A percentile compares a stretch with the other conserved stretches of the same genome.
Conservation (phyloP, 2,888 invertebrate species). For the Clanis bilineata region DNA sequence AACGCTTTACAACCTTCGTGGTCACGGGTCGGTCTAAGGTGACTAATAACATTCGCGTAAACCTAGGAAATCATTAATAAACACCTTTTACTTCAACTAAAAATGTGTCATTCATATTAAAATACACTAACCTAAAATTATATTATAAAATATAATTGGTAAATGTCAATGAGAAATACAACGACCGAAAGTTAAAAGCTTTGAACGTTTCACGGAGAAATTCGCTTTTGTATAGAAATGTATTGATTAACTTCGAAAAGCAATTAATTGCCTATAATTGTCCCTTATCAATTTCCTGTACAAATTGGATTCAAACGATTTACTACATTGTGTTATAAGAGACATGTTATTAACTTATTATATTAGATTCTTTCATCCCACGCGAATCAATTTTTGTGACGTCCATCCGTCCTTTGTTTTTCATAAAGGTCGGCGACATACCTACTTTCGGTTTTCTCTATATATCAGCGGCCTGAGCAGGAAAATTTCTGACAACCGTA, state of each 20-base stretch:
- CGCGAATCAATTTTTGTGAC: neutral
- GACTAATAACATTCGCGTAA: no score
- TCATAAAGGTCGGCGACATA: neutral
- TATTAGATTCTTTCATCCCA: neutral
- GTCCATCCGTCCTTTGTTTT: neutral
- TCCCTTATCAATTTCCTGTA: slow-evolving; percentile 19
- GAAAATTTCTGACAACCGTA: no score
- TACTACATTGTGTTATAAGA: slow-evolving; percentile 1
- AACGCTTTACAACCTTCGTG: no score
- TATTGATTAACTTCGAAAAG: slow-evolving; percentile 11
- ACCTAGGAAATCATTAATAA: no score
- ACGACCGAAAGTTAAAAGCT: neutral
- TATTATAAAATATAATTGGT: neutral
- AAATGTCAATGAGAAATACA: neutral
- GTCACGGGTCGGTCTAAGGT: no score
- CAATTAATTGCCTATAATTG: slow-evolving; percentile 17
- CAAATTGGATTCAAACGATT: slow-evolving; percentile 17
- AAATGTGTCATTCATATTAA: neutral
- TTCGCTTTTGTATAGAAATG: slow-evolving; percentile 3
- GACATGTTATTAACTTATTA: neutral
- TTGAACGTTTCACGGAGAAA: neutral
- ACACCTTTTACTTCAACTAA: no score
- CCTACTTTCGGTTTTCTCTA: no score
- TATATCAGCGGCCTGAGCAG: no score
- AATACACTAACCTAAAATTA: neutral